A percentile compares a stretch with the other conserved stretches of the same genome.
Evolutionary conservation across 2,113 vertebrate genomes (phyloP).

Genomic region (Euleptes europaea): DNA sequence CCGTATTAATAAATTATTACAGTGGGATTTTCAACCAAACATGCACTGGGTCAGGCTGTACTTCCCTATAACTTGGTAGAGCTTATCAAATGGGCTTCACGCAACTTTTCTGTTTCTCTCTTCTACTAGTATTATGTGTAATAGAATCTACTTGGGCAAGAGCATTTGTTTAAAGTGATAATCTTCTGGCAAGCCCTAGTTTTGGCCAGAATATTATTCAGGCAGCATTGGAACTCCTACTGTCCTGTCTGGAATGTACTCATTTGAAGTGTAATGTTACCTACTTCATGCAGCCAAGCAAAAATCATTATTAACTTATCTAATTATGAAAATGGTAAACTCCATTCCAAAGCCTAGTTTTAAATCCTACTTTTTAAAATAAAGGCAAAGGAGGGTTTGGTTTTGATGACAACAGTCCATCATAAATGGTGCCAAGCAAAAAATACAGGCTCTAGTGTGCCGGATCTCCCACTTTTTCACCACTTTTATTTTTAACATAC

Average conservation of each 20-base stretch:
- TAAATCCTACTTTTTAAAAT: background rate
- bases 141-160: constrained; percentile 3
- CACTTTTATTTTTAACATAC: background rate
- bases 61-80: background rate
- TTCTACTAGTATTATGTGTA: background rate
- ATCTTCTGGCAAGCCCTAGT: constrained; percentile 26
- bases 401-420: background rate
- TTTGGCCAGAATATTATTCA: constrained; percentile 23
- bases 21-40: no score
- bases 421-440: background rate
- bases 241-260: constrained; percentile 26
- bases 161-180: constrained; percentile 5
- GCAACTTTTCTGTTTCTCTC: background rate
- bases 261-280: constrained; percentile 20
- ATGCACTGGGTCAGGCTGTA: no score
- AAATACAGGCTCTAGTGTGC: background rate
- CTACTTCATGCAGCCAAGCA: background rate
- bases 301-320: constrained; percentile 29
- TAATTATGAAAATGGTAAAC: background rate
- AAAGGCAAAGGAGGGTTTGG: background rate
- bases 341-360: background rate
- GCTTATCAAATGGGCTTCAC: background rate
- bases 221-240: constrained; percentile 7
- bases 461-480: background rate
- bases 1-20: no score